Percentiles rank a stretch among this genome's conserved stretches.
Conservation (phyloP, 2,888 invertebrate genomes). For the Oscheius sp. region DNA sequence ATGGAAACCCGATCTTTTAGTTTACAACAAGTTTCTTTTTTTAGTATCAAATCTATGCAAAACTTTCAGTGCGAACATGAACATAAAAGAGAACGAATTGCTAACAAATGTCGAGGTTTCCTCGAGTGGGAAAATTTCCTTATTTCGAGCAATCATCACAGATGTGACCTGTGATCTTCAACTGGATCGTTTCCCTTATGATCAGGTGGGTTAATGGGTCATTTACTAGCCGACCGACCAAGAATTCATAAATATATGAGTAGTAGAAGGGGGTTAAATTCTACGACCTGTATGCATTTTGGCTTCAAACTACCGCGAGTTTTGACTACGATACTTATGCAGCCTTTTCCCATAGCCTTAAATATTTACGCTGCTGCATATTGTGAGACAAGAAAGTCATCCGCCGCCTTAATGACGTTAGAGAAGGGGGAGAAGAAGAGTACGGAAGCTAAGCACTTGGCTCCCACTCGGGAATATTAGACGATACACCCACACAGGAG, state of each 20-base stretch:
- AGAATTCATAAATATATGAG: too few species aligned
- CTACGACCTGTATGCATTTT: background rate
- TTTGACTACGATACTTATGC: background rate
- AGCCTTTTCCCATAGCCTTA: background rate
- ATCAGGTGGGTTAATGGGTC: slow-evolving; percentile 46
- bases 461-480: slow-evolving; percentile 29
- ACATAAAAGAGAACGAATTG: slow-evolving; percentile 71
- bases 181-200: slow-evolving; percentile 67
- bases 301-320: background rate
- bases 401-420: slow-evolving; percentile 24
- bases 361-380: background rate
- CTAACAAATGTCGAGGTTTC: slow-evolving; percentile 70
- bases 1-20: slow-evolving; percentile 69
- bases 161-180: slow-evolving; percentile 71
- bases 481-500: slow-evolving; percentile 12
- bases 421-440: slow-evolving; percentile 12
- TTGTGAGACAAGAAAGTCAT: slow-evolving; percentile 9
- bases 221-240: background rate
- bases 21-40: slow-evolving; percentile 68
- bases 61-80: slow-evolving; percentile 69
- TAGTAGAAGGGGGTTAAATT: background rate
- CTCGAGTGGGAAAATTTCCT: slow-evolving; percentile 66
- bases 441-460: slow-evolving; percentile 20
- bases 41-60: background rate
- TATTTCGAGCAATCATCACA: slow-evolving; percentile 70